Evolutionary conservation across 1,140 invertebrate species (phyloP).

Genomic region (Halyomorpha halys): DNA sequence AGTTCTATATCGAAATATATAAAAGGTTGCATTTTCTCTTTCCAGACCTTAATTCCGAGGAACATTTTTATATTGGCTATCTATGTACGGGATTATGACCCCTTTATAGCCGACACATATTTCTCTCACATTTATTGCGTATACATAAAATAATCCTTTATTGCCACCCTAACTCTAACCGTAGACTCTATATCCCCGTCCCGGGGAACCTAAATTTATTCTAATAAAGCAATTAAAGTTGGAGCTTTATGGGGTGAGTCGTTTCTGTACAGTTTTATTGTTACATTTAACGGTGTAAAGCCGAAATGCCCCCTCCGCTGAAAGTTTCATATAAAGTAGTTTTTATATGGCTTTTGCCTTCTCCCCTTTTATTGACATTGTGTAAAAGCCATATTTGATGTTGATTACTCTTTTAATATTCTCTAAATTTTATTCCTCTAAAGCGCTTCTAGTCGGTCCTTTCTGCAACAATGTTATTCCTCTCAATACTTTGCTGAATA

Average conservation of each 20-base stretch:
- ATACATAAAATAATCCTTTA: slow-evolving; percentile 19
- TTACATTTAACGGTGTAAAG: slow-evolving; percentile 17
- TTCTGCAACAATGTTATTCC: slow-evolving; percentile 5
- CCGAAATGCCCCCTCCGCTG: slow-evolving; percentile 15
- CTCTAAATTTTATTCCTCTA: slow-evolving; percentile 15
- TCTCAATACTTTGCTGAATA: too few species aligned
- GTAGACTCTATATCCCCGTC: background rate
- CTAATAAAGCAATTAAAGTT: slow-evolving; percentile 21
- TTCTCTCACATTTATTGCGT: slow-evolving; percentile 18
- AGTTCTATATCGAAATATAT: background rate
- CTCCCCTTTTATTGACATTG: slow-evolving; percentile 13
- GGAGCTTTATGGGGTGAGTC: slow-evolving; percentile 11
- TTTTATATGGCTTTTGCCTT: slow-evolving; percentile 8
- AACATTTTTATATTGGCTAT: slow-evolving; percentile 14
- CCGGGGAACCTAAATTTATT: slow-evolving; percentile 6
- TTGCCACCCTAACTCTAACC: background rate
- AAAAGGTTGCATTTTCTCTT: too few species aligned
- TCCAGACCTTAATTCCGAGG: background rate
- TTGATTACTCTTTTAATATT: slow-evolving; percentile 17
- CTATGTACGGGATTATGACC: slow-evolving; percentile 14
- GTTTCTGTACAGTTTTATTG: slow-evolving; percentile 18
- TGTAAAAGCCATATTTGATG: slow-evolving; percentile 18
- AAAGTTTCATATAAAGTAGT: slow-evolving; percentile 17
- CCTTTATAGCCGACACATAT: slow-evolving; percentile 14
- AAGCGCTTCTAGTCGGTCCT: background rate